Percentiles rank a stretch among this genome's conserved stretches.
Conservation (phyloP, 2,888 invertebrate species). For the Drosophila differens region DNA sequence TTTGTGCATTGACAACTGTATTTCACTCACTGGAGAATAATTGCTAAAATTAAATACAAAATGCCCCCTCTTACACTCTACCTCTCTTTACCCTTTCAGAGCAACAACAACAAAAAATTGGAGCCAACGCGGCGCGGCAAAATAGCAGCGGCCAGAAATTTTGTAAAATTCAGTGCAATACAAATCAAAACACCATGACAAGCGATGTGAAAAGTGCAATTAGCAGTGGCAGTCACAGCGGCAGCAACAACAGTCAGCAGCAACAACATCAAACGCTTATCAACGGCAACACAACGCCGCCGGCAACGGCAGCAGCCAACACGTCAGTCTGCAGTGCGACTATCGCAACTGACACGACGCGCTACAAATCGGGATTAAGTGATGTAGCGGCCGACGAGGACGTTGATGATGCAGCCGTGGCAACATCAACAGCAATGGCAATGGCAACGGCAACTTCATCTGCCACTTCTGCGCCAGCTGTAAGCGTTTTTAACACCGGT, state of each 20-base stretch:
- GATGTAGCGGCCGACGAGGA: slow-evolving; percentile 67
- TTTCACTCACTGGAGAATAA: slow-evolving; percentile 42
- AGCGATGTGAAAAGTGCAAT: slow-evolving; percentile 79
- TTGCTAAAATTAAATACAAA: slow-evolving; percentile 45
- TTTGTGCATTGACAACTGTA: slow-evolving; percentile 65
- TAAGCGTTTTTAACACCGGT: slow-evolving; percentile 78
- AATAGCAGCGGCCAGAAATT: slow-evolving; percentile 75
- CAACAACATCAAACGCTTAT: slow-evolving; percentile 72
- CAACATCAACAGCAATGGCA: slow-evolving; percentile 26
- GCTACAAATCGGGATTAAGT: slow-evolving; percentile 80
- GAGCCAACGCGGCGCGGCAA: slow-evolving; percentile 55
- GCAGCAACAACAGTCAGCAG: slow-evolving; percentile 40
- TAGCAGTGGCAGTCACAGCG: slow-evolving; percentile 67
- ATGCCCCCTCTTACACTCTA: neutral
- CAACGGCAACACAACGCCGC: slow-evolving; percentile 67
- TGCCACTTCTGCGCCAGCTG: slow-evolving; percentile 54
- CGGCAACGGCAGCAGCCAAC: slow-evolving; percentile 53
- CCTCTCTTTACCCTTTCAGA: slow-evolving; percentile 50
- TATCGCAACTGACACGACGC: slow-evolving; percentile 76
- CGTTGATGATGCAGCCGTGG: slow-evolving; percentile 62
- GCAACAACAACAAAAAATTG: slow-evolving; percentile 43
- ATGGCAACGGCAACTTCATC: slow-evolving; percentile 38
- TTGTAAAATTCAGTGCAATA: slow-evolving; percentile 79
- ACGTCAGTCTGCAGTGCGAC: slow-evolving; percentile 63
- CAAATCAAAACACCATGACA: slow-evolving; percentile 82